Percentiles rank a stretch among this genome's conserved stretches.
Evolutionary conservation across 1,140 invertebrate species (phyloP).

Genomic region (Cotesia chilonis): DNA sequence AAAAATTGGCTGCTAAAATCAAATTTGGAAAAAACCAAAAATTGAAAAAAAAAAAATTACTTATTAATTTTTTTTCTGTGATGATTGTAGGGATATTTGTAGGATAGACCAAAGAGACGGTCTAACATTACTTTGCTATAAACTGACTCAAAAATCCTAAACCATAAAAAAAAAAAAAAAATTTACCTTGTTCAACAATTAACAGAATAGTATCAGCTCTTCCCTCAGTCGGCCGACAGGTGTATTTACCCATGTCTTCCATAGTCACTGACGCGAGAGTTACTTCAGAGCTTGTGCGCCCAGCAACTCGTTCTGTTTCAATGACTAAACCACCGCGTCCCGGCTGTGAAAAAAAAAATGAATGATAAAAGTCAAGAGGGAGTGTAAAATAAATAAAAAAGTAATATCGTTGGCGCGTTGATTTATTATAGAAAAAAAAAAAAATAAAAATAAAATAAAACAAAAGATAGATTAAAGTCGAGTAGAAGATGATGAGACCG

Average conservation of each 20-base stretch:
- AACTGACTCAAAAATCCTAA: neutral
- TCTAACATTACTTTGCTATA: no score
- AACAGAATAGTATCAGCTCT: conserved; percentile 64
- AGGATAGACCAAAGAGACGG: no score
- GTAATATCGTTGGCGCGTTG: neutral
- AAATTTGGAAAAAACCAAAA: no score
- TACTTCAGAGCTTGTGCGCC: conserved; percentile 61
- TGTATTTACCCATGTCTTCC: conserved; percentile 68
- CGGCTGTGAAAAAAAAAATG: conserved; percentile 47
- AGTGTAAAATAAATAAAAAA: conserved; percentile 22
- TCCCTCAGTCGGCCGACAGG: conserved; percentile 66
- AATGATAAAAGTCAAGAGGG: conserved; percentile 13
- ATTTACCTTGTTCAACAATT: conserved; percentile 64
- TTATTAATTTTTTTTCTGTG: no score
- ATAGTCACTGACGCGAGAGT: conserved; percentile 63
- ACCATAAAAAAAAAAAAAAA: neutral
- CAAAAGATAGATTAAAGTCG: neutral
- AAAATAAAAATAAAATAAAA: neutral
- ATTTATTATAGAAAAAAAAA: conserved; percentile 3
- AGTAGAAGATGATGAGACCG: neutral
- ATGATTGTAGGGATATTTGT: no score
- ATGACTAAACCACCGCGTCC: conserved; percentile 64
- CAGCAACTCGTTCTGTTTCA: conserved; percentile 63
- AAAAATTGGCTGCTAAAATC: no score
- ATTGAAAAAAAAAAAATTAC: no score